Evolutionary conservation across 2,888 invertebrate genomes (phyloP).

Genomic region (Meteorus colon): DNA sequence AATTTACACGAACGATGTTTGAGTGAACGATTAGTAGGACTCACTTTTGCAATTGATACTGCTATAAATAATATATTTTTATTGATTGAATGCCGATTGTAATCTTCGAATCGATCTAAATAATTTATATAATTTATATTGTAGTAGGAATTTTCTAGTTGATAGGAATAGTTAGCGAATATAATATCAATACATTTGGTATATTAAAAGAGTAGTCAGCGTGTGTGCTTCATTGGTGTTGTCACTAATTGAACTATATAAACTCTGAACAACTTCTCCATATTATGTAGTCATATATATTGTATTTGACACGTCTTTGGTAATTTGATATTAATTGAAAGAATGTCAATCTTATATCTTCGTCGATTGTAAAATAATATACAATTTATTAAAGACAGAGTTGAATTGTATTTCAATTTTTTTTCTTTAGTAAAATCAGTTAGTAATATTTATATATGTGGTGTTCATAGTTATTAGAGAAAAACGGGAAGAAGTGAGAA

Average conservation of each 20-base stretch:
- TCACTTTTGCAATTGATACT: conserved; percentile 4
- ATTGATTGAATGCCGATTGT: background rate
- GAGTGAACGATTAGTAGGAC: conserved; percentile 29
- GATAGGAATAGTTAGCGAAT: background rate
- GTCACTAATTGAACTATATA: conserved; percentile 19
- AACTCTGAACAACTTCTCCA: background rate
- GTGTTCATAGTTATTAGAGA: background rate
- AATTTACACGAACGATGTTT: conserved; percentile 32
- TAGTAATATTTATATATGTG: conserved; percentile 5
- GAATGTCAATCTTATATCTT: conserved; percentile 26
- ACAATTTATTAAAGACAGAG: background rate
- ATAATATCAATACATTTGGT: conserved; percentile 4
- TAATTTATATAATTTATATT: background rate
- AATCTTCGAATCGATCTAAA: conserved; percentile 22
- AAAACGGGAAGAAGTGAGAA: background rate
- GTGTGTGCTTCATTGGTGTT: background rate
- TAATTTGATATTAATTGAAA: conserved; percentile 15
- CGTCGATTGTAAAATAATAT: conserved; percentile 11
- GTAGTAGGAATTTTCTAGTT: background rate
- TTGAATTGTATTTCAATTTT: background rate
- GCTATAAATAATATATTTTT: conserved; percentile 9
- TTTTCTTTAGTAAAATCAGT: conserved; percentile 28
- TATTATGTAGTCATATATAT: conserved; percentile 11
- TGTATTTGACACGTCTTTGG: background rate
- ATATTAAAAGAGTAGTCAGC: background rate